Percentiles rank a stretch among this genome's conserved stretches.
Conservation (phyloP, 1,140 invertebrate genomes). For the Drosophila insularis region DNA sequence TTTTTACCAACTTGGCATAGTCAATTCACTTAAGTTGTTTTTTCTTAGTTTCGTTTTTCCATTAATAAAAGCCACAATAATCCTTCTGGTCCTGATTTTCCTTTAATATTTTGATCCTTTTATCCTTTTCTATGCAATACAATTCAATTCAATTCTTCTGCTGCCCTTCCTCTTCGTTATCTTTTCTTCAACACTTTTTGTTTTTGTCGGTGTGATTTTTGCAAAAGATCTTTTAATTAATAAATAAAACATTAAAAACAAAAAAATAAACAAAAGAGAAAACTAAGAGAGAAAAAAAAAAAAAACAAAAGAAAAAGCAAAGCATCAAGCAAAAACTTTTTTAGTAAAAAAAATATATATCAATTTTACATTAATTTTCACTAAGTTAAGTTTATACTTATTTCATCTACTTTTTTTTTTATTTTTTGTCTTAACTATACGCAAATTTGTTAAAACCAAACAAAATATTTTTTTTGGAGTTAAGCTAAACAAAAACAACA, state of each 20-base stretch:
- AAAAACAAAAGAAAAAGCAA: background rate
- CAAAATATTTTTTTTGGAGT: constrained; percentile 22
- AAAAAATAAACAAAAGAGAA: constrained; percentile 26
- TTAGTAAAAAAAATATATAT: background rate
- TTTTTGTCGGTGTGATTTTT: constrained; percentile 73
- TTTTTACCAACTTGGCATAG: constrained; percentile 41
- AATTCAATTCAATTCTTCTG: background rate
- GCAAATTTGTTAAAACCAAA: constrained; percentile 44
- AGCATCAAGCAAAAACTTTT: constrained; percentile 24
- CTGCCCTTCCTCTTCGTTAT: constrained; percentile 24
- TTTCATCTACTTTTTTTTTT: constrained; percentile 53
- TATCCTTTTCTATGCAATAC: too few species aligned
- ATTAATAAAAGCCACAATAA: background rate
- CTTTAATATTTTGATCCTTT: too few species aligned
- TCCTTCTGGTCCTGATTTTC: background rate
- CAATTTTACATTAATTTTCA: constrained; percentile 1
- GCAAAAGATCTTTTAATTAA: constrained; percentile 70
- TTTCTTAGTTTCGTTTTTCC: background rate
- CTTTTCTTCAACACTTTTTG: background rate
- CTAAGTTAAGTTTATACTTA: constrained; percentile 13
- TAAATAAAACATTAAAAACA: constrained; percentile 12
- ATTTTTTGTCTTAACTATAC: constrained; percentile 72
- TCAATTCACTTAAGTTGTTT: constrained; percentile 7
- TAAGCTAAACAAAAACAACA: constrained; percentile 36
- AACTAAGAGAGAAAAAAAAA: too few species aligned